These are phyloP conservation scores for Lepidostoma basale DNA, from an alignment of 1,140 invertebrate species.

Conservation along the genomic window DNA sequence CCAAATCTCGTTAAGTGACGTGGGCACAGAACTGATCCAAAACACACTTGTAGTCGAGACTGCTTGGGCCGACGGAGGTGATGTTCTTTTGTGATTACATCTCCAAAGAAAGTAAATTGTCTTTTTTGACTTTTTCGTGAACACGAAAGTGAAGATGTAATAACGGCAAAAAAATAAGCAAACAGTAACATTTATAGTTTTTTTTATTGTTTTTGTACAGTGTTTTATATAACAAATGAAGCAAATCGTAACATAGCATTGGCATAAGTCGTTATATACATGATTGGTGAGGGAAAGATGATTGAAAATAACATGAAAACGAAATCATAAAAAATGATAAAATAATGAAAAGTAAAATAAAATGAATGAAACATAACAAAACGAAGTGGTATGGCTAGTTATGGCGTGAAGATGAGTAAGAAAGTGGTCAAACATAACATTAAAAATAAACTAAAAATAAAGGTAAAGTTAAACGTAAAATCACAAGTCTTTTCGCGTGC, in stretches of 20 bases:
- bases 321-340: constrained; percentile 16
- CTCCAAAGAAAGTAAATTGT: constrained; percentile 3
- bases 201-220: constrained; percentile 31
- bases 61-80: too few relatives aligned
- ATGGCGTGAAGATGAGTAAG: constrained; percentile 32
- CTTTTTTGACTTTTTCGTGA: not conserved
- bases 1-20: not conserved
- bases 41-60: too few relatives aligned
- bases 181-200: constrained; percentile 11
- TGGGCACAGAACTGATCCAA: too few relatives aligned
- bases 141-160: constrained; percentile 4
- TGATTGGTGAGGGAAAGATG: not conserved
- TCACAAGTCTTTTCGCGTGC: constrained; percentile 43
- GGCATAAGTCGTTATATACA: constrained; percentile 36
- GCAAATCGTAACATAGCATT: constrained; percentile 44
- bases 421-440: constrained; percentile 36
- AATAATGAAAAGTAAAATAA: constrained; percentile 28
- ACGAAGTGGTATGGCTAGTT: constrained; percentile 37
- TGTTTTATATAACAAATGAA: constrained; percentile 37
- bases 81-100: not conserved
- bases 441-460: constrained; percentile 40
- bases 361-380: constrained; percentile 32
- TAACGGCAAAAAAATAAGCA: not conserved
- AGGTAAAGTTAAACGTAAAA: constrained; percentile 41
- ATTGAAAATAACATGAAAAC: not conserved